phyloP scores from a whole-genome alignment of 2,888 invertebrate genomes.

The Candidula unifasciata region DNA sequence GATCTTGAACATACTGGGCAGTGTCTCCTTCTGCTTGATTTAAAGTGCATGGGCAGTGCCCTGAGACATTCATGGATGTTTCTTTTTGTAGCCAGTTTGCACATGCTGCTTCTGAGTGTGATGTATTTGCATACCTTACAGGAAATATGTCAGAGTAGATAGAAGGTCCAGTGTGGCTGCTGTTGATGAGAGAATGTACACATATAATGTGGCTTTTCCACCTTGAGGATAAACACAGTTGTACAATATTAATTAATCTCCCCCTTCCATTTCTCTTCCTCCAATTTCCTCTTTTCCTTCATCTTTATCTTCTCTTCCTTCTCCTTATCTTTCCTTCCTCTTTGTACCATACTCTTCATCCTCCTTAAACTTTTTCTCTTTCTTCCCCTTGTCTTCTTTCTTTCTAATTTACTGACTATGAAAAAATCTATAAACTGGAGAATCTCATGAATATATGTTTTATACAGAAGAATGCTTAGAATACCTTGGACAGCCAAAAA shows the following conservation, averaged over 20 bases:
- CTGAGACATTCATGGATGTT: constrained; percentile 6
- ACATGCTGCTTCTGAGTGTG: constrained; percentile 61
- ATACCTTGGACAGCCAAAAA: too few relatives aligned
- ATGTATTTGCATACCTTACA: constrained; percentile 56
- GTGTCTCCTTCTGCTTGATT: constrained; percentile 65
- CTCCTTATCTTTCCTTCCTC: too few relatives aligned
- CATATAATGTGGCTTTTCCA: background rate
- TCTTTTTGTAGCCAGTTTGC: constrained; percentile 59
- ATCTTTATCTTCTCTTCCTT: background rate
- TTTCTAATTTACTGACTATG: background rate
- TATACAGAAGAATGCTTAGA: too few relatives aligned
- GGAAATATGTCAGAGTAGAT: constrained; percentile 72
- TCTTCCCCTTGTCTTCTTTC: background rate
- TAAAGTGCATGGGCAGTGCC: constrained; percentile 64
- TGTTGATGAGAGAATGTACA: too few relatives aligned
- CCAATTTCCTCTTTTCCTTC: too few relatives aligned
- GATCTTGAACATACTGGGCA: constrained; percentile 64
- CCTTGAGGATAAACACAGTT: background rate
- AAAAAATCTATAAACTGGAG: background rate
- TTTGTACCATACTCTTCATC: background rate
- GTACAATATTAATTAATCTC: constrained; percentile 12
- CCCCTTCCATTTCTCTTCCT: too few relatives aligned
- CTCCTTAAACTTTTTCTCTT: background rate
- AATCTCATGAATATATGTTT: background rate
- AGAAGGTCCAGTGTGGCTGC: constrained; percentile 51